phyloP scores from a whole-genome alignment of 2,888 invertebrate species.

The Rhingia campestris region DNA sequence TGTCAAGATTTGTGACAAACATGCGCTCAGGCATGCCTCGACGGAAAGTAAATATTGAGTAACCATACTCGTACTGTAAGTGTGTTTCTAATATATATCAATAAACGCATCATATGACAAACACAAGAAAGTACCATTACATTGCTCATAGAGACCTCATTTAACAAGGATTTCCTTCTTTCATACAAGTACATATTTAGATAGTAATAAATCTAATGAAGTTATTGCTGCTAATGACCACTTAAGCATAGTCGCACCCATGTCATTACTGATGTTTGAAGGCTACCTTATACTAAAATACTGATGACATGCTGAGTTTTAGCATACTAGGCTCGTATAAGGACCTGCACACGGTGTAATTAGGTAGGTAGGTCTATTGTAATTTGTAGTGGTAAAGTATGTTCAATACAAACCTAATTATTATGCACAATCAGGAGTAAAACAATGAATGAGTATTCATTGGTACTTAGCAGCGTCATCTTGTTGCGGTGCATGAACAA shows the following conservation, averaged over 20 bases:
- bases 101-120: conserved; percentile 56
- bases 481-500: conserved; percentile 4
- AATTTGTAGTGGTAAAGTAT: conserved; percentile 3
- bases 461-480: conserved; percentile 7
- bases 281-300: conserved; percentile 35
- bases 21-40: too few relatives aligned
- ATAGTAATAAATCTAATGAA: conserved; percentile 65
- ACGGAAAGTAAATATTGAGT: conserved; percentile 9
- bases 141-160: conserved; percentile 49
- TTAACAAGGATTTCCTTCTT: conserved; percentile 36
- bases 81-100: conserved; percentile 25
- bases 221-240: conserved; percentile 71
- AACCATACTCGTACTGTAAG: conserved; percentile 14
- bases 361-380: conserved; percentile 1
- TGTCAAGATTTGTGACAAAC: conserved; percentile 29
- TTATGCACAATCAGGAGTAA: conserved; percentile 18
- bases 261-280: conserved; percentile 56
- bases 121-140: conserved; percentile 48
- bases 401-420: conserved; percentile 43
- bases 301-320: conserved; percentile 34
- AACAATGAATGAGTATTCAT: conserved; percentile 48
- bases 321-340: conserved; percentile 5
- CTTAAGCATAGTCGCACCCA: conserved; percentile 53
- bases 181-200: conserved; percentile 11
- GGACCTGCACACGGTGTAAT: conserved; percentile 43